phyloP scores from a whole-genome alignment of 2,797 vertebrate genomes.

The Sebastes wilsoni region DNA sequence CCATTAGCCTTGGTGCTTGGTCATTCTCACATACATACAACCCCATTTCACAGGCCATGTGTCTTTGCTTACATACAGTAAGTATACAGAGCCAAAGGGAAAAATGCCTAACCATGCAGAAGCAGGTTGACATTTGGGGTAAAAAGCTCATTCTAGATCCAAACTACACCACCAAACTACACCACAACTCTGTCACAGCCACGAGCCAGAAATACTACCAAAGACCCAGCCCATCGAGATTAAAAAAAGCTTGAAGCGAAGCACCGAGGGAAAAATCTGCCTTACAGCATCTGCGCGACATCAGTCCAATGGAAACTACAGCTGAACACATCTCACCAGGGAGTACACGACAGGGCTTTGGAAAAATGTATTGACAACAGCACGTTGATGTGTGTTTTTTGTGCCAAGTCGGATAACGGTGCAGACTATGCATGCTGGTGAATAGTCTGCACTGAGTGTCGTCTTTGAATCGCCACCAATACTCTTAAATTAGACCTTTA shows the following conservation, averaged over 20 bases:
- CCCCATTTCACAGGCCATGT: neutral
- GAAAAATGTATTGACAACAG: slow-evolving; percentile 57
- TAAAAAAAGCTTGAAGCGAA: slow-evolving; percentile 18
- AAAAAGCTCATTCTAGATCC: slow-evolving; percentile 32
- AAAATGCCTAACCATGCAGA: slow-evolving; percentile 32
- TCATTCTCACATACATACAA: neutral
- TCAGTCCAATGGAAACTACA: slow-evolving; percentile 46
- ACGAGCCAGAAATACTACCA: slow-evolving; percentile 48
- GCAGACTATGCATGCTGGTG: neutral
- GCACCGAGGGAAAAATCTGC: slow-evolving; percentile 1
- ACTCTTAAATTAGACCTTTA: neutral
- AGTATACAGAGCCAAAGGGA: neutral
- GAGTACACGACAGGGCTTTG: slow-evolving; percentile 23
- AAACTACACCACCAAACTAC: slow-evolving; percentile 21
- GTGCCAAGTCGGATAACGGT: slow-evolving; percentile 6
- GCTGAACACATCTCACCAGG: slow-evolving; percentile 27
- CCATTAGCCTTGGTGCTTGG: neutral
- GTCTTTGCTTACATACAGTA: neutral
- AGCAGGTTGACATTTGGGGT: slow-evolving; percentile 24
- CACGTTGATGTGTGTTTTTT: neutral
- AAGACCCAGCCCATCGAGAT: slow-evolving; percentile 20
- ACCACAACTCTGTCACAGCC: slow-evolving; percentile 34
- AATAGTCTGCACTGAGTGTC: neutral
- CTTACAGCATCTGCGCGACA: slow-evolving; percentile 15
- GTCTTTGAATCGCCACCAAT: neutral